Evolutionary conservation across 30 jellyfish, hydroid and myxozoan species (phyloP).

Genomic region (Sanderia malayensis): DNA sequence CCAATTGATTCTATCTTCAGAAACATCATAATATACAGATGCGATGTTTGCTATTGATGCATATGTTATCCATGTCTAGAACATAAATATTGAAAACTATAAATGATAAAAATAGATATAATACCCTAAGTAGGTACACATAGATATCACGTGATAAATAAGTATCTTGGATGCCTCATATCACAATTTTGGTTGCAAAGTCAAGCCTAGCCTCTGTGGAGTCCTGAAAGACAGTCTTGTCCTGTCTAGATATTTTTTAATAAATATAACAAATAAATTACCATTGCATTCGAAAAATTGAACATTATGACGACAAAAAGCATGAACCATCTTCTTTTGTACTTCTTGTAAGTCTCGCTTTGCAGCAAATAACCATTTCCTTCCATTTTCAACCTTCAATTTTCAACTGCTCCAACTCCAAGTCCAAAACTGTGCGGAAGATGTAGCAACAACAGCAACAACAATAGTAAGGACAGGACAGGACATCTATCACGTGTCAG

Average conservation of each 20-base stretch:
- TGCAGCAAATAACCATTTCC: neutral
- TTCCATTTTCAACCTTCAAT: conserved; percentile 23
- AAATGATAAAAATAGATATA: no score
- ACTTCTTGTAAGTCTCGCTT: conserved; percentile 31
- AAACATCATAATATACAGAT: conserved; percentile 62
- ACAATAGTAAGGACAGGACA: no score
- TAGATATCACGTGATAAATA: no score
- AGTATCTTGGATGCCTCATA: no score
- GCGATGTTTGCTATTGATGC: conserved; percentile 89
- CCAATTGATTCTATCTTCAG: conserved; percentile 78
- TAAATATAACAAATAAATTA: neutral
- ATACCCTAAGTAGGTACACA: no score
- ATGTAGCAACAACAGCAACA: no score
- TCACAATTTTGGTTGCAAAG: no score
- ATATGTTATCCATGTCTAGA: conserved; percentile 85
- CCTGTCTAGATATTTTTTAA: conserved; percentile 47
- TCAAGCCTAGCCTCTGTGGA: no score
- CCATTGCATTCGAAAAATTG: conserved; percentile 86
- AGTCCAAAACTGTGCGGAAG: no score
- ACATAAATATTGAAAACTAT: neutral
- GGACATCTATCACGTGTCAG: no score
- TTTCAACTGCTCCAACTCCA: no score
- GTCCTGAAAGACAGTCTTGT: no score
- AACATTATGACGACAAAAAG: conserved; percentile 73
- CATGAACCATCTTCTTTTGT: conserved; percentile 80